A percentile compares a stretch with the other conserved stretches of the same genome.
phyloP scores from a whole-genome alignment of 2,888 invertebrate genomes.

The Lithophane semibrunnea region DNA sequence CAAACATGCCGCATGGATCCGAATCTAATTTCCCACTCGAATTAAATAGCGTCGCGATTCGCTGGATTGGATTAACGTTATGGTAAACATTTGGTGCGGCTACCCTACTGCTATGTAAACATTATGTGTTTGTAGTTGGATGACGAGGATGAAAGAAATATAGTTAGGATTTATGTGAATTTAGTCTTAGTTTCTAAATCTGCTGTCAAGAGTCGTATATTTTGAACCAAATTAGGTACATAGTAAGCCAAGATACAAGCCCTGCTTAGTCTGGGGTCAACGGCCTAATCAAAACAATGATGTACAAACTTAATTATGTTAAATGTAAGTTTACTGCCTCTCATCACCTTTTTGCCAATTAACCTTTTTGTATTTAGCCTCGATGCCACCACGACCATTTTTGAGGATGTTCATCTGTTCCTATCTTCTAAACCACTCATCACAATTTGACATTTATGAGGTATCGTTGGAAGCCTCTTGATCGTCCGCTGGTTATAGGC shows the following conservation, averaged over 20 bases:
- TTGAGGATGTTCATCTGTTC: not conserved
- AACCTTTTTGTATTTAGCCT: not conserved
- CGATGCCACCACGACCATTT: not conserved
- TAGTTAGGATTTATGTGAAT: constrained; percentile 1
- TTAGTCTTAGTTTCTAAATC: not conserved
- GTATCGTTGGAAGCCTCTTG: too few relatives aligned
- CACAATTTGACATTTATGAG: too few relatives aligned
- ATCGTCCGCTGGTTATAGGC: too few relatives aligned
- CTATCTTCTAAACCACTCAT: too few relatives aligned
- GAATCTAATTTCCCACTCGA: constrained; percentile 84
- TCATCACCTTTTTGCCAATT: not conserved
- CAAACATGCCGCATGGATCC: constrained; percentile 80
- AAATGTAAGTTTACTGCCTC: too few relatives aligned
- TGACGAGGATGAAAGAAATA: constrained; percentile 29
- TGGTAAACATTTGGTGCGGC: constrained; percentile 73
- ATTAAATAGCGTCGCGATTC: constrained; percentile 81
- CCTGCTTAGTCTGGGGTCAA: not conserved
- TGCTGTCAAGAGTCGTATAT: not conserved
- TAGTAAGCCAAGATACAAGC: not conserved
- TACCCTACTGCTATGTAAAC: constrained; percentile 65
- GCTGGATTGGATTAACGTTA: constrained; percentile 80
- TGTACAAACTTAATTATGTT: not conserved
- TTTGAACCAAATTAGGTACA: not conserved
- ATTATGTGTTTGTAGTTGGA: constrained; percentile 51
- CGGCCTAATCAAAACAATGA: not conserved